Evolutionary conservation across 2,113 vertebrate species (phyloP), one percentile per base, ranked within the genome.

Genomic region (Sorex fumeus): DNA sequence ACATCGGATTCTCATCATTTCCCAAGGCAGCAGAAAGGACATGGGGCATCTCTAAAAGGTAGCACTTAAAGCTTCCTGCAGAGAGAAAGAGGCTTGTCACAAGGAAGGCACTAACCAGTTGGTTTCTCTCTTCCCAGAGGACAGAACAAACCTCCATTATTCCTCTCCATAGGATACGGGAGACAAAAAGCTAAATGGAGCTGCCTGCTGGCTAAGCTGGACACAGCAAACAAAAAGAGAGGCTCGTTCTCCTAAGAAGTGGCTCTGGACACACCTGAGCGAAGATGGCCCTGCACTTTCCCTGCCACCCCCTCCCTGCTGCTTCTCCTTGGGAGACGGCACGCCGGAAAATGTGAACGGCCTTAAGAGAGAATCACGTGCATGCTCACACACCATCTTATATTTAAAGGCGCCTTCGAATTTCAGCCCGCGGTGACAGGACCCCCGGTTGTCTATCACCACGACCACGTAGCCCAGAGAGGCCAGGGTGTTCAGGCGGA

Each of bases 321-420:
- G 34, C 66, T 47, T 28, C 66, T 67, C 60, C 53, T 25, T 47
- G 21, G 36, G 23, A 69, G 92, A 86, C 80, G 94, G 83, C 43
- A n/a, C 50, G 84, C 13, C 80, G 77, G 21, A 93, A 92, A 83
- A 27, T 76, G 27, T 74, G 30, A 67, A 50, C 6, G 28, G 43
- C 5, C 79, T 78, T 47, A 72, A 84, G 78, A 92, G 70, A 87
- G 66, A 93, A 87, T 30, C 27, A 18, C 50, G 67, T 72, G 28
- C 75, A 75, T 47, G 75, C 4, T 90, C 87, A 97, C 98, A 97
- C 92, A 98, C 98, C 98, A 98, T 98, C 97, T 98, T 98, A 95
- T 98, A 98, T 87, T 98, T 98, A 97, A 98, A 98, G 90, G 98
- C 98, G 91, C 98, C 98, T 98, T 98, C 98, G 95, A 98, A 98